Evolutionary conservation across 2,888 invertebrate species (phyloP), one percentile per base, ranked within the genome.

Genomic region (Pandemis corylana): DNA sequence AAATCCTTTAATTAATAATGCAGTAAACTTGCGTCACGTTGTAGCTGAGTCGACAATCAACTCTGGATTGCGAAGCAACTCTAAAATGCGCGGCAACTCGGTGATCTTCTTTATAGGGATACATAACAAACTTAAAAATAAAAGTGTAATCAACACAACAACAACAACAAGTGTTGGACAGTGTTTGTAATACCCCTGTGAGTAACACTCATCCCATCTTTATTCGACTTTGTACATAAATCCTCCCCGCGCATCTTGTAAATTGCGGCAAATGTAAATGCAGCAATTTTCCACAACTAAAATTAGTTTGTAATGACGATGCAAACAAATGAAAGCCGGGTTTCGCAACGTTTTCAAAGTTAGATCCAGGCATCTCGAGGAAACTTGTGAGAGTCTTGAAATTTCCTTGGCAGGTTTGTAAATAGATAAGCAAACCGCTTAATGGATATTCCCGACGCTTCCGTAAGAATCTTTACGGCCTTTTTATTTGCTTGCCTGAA

Each of bases 381-480:
- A 64, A 67, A 67, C 67, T 53, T 67, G 41, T 36, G 42, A 63
- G 67, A 67, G 62, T 72, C 72, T 68, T 42, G 36, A 68, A 67
- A 67, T 10, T 69, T 61, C 49, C 56, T 9, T 44, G 10, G 15
- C 49, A 65, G 42, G 49, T 68, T 51, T 61, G 65, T 42, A 72
- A 72, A 68, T 68, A 69, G 56, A 73, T 65, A 73, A 69, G 69
- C 56, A 72, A 64, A 69, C 65, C 68, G 64, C 73, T 74, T 65
- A 65, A 74, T 69, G 73, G 73, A 69, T 61, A 69, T 61, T 65
- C 59, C 42, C 62, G 63, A 7, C 53, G 59, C 20, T 65, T 56
- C 64, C 56, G 36, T 56, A 59, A 46, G 41, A 59, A 64, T 69
- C 49, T 69, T 67, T 63, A 64, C 49, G 51, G 73, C 20, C 65